Evolutionary conservation across 2,888 invertebrate genomes (phyloP), one percentile per base, ranked within the genome.

Genomic region (Iphiclides podalirius): DNA sequence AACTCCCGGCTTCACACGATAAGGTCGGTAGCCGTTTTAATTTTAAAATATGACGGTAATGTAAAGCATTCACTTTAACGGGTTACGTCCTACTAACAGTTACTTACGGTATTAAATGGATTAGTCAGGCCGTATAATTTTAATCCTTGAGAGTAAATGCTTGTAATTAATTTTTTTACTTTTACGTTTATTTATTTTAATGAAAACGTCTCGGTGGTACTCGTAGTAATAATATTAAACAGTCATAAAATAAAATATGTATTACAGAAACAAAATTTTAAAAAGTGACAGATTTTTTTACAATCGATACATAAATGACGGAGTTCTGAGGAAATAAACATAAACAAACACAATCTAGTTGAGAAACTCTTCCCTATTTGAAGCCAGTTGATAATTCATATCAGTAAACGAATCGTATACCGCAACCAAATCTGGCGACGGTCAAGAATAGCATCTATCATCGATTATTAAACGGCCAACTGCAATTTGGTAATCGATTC

Each of bases 21-120:
- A 11, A 31, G 26, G 9, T 8, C 31, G 2, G 31, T 11, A 1
- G 12, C 9, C 9, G 16, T 40, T n/a, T 42, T 20, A 13, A 35
- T 36, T 26, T 15, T 43, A 33, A 23, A 15, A 23, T 34, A 43
- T 26, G 42, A 11, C 11, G 45, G 38, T 23, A 23, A 33, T 40
- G 35, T n/a, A 11, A 6, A 33, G 39, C 33, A 34, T 35, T 41
- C 14, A 35, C 13, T 36, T 41, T 36, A 42, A 47, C 41, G 42
- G 42, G 41, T 42, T 26, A 48, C 42, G 48, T 40, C 34, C 44
- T 40, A 39, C 28, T 44, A 42, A 44, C 49, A 17, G 43, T 41
- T 35, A 35, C 28, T 50, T 50, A 45, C 40, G 43, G 50, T 51
- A 51, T 36, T 37, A 41, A 41, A 46, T 45, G 41, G 40, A 51